A percentile compares a stretch with the other conserved stretches of the same genome.
phyloP scores from a whole-genome alignment of 2,113 vertebrate species.

The Toxotes chatareus region DNA sequence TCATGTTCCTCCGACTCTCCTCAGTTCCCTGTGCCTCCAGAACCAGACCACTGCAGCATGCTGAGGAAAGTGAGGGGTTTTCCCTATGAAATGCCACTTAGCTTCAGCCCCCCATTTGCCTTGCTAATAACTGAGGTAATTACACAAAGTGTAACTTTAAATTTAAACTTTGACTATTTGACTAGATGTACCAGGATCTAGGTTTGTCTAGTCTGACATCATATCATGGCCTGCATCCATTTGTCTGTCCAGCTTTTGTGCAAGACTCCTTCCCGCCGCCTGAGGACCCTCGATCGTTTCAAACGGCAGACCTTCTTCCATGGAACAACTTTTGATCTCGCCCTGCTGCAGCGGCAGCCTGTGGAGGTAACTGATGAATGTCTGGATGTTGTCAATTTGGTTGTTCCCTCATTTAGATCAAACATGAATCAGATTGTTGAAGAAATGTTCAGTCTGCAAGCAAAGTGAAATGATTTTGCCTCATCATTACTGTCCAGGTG shows the following conservation, averaged over 20 bases:
- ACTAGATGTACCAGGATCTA: not conserved
- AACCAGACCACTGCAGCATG: slow-evolving; percentile 92
- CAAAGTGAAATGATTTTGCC: not conserved
- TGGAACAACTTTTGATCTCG: slow-evolving; percentile 90
- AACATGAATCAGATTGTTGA: not conserved
- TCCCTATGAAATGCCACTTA: slow-evolving; percentile 85
- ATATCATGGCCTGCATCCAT: not conserved
- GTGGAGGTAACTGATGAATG: slow-evolving; percentile 76
- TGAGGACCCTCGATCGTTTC: slow-evolving; percentile 91
- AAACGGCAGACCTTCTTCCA: slow-evolving; percentile 92
- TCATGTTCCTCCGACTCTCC: not conserved
- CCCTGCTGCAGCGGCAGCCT: slow-evolving; percentile 91
- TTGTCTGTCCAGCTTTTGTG: slow-evolving; percentile 89
- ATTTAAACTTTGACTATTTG: not conserved
- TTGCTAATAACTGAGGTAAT: slow-evolving; percentile 90
- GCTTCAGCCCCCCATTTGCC: slow-evolving; percentile 86
- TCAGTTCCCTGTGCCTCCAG: slow-evolving; percentile 92
- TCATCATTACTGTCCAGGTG: slow-evolving; percentile 56
- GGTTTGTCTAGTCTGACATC: not conserved
- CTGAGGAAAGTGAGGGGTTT: slow-evolving; percentile 88
- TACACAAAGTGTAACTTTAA: not conserved
- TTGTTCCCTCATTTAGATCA: not conserved
- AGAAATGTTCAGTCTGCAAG: not conserved
- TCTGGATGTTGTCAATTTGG: not conserved
- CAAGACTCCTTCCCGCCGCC: slow-evolving; percentile 87